These are phyloP conservation scores for Trachelus tabidus DNA, from an alignment of 2,888 invertebrate species.

Conservation along the genomic window DNA sequence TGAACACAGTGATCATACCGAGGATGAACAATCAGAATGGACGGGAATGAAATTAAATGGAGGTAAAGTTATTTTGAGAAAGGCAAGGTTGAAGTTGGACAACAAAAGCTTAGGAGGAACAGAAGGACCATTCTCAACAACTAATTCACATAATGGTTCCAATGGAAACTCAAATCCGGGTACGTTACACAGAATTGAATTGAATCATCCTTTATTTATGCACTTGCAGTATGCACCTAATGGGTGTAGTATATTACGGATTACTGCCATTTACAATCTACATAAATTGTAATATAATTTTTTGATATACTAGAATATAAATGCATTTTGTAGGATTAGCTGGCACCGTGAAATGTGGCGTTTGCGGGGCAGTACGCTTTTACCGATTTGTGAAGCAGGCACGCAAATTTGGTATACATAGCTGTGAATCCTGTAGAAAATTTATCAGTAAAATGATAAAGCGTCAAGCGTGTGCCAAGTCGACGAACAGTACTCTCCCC, in stretches of 20 bases:
- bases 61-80: slow-evolving; percentile 77
- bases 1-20: slow-evolving; percentile 54
- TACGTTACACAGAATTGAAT: slow-evolving; percentile 24
- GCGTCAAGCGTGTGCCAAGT: slow-evolving; percentile 72
- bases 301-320: neutral
- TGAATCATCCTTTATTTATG: neutral
- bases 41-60: slow-evolving; percentile 68
- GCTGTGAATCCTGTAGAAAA: slow-evolving; percentile 88
- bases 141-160: slow-evolving; percentile 47
- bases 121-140: slow-evolving; percentile 76
- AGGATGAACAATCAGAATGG: slow-evolving; percentile 64
- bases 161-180: slow-evolving; percentile 51
- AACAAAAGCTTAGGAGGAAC: slow-evolving; percentile 60
- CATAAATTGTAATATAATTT: neutral
- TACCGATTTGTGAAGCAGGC: slow-evolving; percentile 83
- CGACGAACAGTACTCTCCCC: slow-evolving; percentile 67
- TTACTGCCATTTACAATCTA: neutral
- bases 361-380: slow-evolving; percentile 82
- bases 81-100: slow-evolving; percentile 75
- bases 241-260: neutral
- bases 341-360: slow-evolving; percentile 80
- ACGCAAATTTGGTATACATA: slow-evolving; percentile 84
- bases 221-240: neutral
- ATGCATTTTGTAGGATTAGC: slow-evolving; percentile 68
- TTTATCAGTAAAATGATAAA: slow-evolving; percentile 87